Evolutionary conservation across 2,797 vertebrate genomes (phyloP).

Genomic region (Coluber constrictor): DNA sequence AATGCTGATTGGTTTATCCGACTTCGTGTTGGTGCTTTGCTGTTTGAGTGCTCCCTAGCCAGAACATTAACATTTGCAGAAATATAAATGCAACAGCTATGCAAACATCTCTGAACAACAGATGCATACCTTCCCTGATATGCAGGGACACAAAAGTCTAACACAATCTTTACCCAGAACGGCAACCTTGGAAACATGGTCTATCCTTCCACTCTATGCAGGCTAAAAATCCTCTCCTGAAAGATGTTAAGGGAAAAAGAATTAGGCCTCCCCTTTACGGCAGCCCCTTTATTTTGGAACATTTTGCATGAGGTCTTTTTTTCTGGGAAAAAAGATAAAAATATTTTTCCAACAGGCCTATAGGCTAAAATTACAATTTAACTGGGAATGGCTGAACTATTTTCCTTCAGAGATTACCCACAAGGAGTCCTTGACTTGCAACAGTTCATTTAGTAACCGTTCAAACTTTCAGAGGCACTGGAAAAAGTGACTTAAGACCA

Average conservation of each 20-base stretch:
- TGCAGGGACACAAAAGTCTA: no score
- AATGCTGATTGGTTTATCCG: no score
- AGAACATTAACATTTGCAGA: no score
- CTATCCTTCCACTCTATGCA: background rate
- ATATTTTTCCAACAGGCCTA: background rate
- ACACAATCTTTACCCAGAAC: background rate
- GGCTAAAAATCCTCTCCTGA: background rate
- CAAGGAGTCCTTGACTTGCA: background rate
- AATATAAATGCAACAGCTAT: no score
- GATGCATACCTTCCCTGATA: no score
- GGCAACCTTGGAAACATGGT: background rate
- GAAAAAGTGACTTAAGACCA: no score
- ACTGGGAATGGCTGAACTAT: background rate
- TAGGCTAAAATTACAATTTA: background rate
- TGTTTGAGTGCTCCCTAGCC: no score
- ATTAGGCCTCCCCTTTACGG: background rate
- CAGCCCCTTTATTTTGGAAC: background rate
- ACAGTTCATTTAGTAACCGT: no score
- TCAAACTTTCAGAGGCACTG: no score
- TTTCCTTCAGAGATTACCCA: background rate
- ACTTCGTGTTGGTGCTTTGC: no score
- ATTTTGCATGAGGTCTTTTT: background rate
- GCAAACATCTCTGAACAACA: no score
- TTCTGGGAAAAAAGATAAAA: background rate
- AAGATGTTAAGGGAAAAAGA: background rate